These are phyloP conservation scores for Diplodus puntazzo DNA, from an alignment of 2,797 vertebrate species.

Conservation along the genomic window DNA sequence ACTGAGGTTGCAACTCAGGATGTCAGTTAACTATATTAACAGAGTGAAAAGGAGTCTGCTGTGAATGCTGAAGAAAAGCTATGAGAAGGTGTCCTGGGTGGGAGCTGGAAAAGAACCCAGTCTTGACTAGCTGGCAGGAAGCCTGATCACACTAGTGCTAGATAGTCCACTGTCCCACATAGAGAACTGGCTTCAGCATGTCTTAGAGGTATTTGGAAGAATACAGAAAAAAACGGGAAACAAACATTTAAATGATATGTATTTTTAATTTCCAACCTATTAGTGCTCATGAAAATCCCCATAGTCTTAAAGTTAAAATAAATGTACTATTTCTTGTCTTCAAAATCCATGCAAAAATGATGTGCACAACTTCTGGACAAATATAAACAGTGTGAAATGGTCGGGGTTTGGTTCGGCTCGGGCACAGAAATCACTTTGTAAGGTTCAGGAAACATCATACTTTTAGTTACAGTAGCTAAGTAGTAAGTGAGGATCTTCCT, in stretches of 20 bases:
- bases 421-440: no score
- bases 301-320: neutral
- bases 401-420: no score
- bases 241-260: neutral
- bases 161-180: constrained; percentile 25
- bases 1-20: neutral
- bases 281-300: neutral
- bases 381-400: no score
- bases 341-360: neutral
- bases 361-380: no score
- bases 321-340: neutral
- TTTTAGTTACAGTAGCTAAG: no score
- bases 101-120: constrained; percentile 20
- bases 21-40: neutral
- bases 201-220: constrained; percentile 18
- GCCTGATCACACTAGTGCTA: constrained; percentile 18
- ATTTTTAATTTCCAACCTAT: neutral
- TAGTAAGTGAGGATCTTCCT: no score
- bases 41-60: neutral
- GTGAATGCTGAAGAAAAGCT: constrained; percentile 11
- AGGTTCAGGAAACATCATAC: no score
- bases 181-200: constrained; percentile 8
- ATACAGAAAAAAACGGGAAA: neutral
- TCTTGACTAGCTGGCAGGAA: constrained; percentile 16
- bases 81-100: constrained; percentile 19